Base-by-base conservation (phyloP, 2,888 invertebrate genomes). In the Agonopterix subpropinquella region DNA sequence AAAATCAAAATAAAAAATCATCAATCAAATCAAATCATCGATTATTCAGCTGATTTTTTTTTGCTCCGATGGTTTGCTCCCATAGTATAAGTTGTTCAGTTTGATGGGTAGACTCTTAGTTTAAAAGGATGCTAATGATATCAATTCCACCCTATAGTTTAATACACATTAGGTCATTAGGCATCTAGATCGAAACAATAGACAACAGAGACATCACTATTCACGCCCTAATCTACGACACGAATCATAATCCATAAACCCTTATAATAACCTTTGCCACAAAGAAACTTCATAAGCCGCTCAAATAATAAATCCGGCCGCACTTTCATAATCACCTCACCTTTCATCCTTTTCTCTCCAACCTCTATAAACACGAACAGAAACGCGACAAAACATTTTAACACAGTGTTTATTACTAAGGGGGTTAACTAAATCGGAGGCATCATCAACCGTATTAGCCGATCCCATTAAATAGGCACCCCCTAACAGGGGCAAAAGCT, bases 371-470 rank as follows among this genome's bases (percentile, higher is more conserved):
- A 50, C 47, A 49, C 13, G 52, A 51, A 46, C 42, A 47, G 53
- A 58, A 56, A 52, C 50, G 57, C 59, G 61, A 62, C 66, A 69
- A 67, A 76, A 64, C 71, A 67, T 28, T 28, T 2, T 28, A 28
- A 47, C 62, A 65, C 58, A 67, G 71, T 70, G 73, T 73, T 75
- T 80, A 82, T 82, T 81, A 85, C 65, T 69, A 76, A 73, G 81
- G 77, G 83, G 79, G 75, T 80, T 75, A 73, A 64, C 65, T 53
- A 77, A 77, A 74, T 75, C 71, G 77, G 72, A 74, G 78, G 67
- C 75, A 80, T 79, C 83, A 84, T 86, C 83, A 84, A 82, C 64
- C 70, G 83, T 86, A 86, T 87, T 86, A 87, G 77, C 70, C 78
- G 80, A 83, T 82, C 80, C 78, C 70, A 85, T 86, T 87, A 84